Evolutionary conservation across 1,140 invertebrate genomes (phyloP).

Genomic region (Drosophila ficusphila): DNA sequence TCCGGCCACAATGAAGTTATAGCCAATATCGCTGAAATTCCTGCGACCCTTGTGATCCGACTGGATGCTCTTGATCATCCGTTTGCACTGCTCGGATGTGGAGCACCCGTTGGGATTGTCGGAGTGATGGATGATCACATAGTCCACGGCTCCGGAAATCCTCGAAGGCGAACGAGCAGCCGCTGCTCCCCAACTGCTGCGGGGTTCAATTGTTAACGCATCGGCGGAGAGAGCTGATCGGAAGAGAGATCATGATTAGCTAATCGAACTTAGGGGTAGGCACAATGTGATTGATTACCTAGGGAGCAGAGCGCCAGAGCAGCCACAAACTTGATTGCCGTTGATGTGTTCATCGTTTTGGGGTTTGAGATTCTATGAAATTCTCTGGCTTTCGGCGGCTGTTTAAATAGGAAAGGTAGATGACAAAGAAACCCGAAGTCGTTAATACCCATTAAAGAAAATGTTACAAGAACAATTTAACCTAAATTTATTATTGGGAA

Average conservation of each 20-base stretch:
- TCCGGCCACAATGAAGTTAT: conserved; percentile 86
- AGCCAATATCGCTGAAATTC: conserved; percentile 89
- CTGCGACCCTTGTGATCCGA: conserved; percentile 86
- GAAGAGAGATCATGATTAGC: neutral
- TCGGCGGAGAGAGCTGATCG: conserved; percentile 29
- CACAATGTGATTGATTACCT: conserved; percentile 54
- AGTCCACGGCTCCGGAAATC: conserved; percentile 85
- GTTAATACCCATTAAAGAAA: neutral
- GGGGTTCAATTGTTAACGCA: conserved; percentile 66
- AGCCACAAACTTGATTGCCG: conserved; percentile 42
- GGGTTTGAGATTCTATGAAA: conserved; percentile 15
- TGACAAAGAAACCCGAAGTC: neutral
- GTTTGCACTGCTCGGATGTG: conserved; percentile 84
- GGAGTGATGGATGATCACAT: conserved; percentile 91
- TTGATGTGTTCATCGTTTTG: conserved; percentile 43
- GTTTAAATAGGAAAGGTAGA: conserved; percentile 54
- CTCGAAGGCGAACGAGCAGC: conserved; percentile 68
- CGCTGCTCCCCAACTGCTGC: conserved; percentile 75
- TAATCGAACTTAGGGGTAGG: neutral
- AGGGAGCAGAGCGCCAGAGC: conserved; percentile 38
- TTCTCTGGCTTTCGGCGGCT: neutral
- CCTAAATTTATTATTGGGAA: too few relatives aligned
- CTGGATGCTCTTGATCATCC: conserved; percentile 87
- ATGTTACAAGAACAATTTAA: neutral
- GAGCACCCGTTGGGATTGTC: conserved; percentile 86